Percentiles rank a stretch among this genome's conserved stretches.
Evolutionary conservation across 1,140 invertebrate species (phyloP).

Genomic region (Drosophila serrata): DNA sequence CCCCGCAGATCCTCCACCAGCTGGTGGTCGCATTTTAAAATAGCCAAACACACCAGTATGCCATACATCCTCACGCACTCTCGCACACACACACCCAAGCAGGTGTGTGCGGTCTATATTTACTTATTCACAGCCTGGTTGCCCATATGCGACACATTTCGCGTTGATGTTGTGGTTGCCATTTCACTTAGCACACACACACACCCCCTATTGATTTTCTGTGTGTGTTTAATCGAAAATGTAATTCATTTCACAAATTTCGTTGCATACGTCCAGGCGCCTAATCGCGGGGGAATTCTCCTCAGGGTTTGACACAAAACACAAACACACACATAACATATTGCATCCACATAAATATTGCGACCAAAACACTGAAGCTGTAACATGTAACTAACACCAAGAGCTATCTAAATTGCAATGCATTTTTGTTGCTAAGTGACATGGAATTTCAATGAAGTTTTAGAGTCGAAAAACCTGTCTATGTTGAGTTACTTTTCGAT

Average conservation of each 20-base stretch:
- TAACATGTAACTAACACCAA: conserved; percentile 26
- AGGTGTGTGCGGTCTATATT: conserved; percentile 69
- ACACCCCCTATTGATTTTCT: conserved; percentile 45
- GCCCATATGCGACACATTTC: conserved; percentile 71
- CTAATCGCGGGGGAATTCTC: conserved; percentile 7
- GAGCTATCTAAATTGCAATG: conserved; percentile 27
- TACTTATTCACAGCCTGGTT: conserved; percentile 68
- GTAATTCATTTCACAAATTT: conserved; percentile 44
- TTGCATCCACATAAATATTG: conserved; percentile 8
- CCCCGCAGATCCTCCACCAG: conserved; percentile 31
- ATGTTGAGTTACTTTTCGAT: background rate
- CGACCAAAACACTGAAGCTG: conserved; percentile 22
- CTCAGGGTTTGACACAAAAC: background rate
- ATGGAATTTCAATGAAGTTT: conserved; percentile 4
- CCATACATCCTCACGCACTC: conserved; percentile 8
- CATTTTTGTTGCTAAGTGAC: conserved; percentile 9
- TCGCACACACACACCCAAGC: background rate
- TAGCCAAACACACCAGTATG: conserved; percentile 47
- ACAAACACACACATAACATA: conserved; percentile 11
- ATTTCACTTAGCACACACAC: conserved; percentile 21
- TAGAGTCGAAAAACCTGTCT: background rate
- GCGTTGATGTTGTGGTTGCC: conserved; percentile 63
- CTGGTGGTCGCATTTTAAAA: conserved; percentile 64
- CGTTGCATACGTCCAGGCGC: conserved; percentile 1
- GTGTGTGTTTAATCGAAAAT: conserved; percentile 44